Evolutionary conservation across 2,113 vertebrate genomes (phyloP), one percentile per base, ranked within the genome.

Genomic region (Pteropus alecto): DNA sequence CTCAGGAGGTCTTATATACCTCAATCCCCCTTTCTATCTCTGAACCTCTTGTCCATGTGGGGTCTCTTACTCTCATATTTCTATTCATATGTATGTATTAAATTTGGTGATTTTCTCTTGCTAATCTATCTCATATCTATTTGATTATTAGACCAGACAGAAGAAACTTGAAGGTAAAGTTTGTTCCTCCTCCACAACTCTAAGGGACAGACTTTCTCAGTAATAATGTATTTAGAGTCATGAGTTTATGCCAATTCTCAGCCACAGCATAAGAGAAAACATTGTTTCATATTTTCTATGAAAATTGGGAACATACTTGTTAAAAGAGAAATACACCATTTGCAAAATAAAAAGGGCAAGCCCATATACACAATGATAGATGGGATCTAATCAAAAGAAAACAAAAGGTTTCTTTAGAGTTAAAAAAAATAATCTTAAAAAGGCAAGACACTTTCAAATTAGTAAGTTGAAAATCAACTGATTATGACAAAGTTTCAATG

Each of bases 251-350:
- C 19, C 93, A 96, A 63, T 98, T 38, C 54, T 74, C 76, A 96
- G 78, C 35, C 86, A 90, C n/a, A 43, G 21, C 93, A 96, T 71
- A 97, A 22, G n/a, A 96, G 28, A 48, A 92, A 96, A 68, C 81
- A 48, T 33, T 78, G 71, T 95, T 84, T 51, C 48, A 88, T 94
- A 90, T 97, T 95, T 96, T 92, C 58, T 63, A 67, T 14, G 18
- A 96, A 76, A 93, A 94, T 95, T 84, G 77, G 73, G 46, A 78
- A 90, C 38, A 90, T 73, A 84, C 79, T 97, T 90, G 68, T 90
- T 79, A 92, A 93, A 96, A 92, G 30, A 13, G 68, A 97, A 95
- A 94, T 85, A 96, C 28, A 90, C 21, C 41, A 90, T 76, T 94
- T 95, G 46, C n/a, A 61, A 93, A 95, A 95, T 56, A 24, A 94